Percentiles rank a stretch among this genome's conserved stretches.
Conservation (phyloP, 2,888 invertebrate genomes). For the Clivina fossor region DNA sequence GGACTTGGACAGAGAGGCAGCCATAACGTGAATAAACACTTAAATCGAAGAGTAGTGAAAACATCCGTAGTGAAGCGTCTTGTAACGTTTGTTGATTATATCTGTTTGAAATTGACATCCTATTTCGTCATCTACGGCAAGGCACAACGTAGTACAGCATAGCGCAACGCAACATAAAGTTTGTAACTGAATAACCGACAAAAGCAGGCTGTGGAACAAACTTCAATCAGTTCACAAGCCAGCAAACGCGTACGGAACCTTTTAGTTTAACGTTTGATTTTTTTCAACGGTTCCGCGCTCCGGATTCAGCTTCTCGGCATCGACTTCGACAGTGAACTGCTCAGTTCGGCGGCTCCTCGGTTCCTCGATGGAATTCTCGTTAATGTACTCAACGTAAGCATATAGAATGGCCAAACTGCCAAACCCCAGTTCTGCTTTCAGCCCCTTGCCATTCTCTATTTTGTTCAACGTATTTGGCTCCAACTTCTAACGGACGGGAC, state of each 20-base stretch:
- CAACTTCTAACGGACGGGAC: too few relatives aligned
- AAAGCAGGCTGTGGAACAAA: slow-evolving; percentile 22
- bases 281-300: slow-evolving; percentile 9
- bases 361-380: slow-evolving; percentile 11
- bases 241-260: slow-evolving; percentile 16
- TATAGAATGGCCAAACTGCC: too few relatives aligned
- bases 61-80: too few relatives aligned
- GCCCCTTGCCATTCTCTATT: too few relatives aligned
- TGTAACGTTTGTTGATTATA: slow-evolving; percentile 25
- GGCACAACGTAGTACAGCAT: too few relatives aligned
- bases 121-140: slow-evolving; percentile 29
- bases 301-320: not conserved
- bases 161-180: slow-evolving; percentile 15
- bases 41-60: too few relatives aligned
- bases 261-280: slow-evolving; percentile 23
- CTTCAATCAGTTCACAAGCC: slow-evolving; percentile 18
- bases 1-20: too few relatives aligned
- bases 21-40: too few relatives aligned
- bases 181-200: slow-evolving; percentile 26
- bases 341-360: not conserved
- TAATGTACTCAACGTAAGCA: slow-evolving; percentile 14
- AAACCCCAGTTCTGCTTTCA: too few relatives aligned
- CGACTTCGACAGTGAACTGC: too few relatives aligned
- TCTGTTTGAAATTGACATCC: slow-evolving; percentile 27
- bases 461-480: too few relatives aligned